Base-by-base conservation (phyloP, 2,113 vertebrate species). In the Xiphophorus couchianus region DNA sequence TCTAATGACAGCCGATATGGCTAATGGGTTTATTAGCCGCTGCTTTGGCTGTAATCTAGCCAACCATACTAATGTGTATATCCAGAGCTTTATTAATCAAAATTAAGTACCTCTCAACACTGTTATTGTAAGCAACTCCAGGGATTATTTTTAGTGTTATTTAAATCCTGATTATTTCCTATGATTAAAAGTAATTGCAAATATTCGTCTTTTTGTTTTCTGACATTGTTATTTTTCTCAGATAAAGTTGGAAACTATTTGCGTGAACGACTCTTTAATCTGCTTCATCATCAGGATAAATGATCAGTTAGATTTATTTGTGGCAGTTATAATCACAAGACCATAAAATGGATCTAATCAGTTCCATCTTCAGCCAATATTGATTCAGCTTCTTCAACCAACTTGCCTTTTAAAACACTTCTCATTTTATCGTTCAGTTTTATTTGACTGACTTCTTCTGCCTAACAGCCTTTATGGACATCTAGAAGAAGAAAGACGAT, bases 321-420 rank as follows among this genome's bases (percentile, higher is more conserved):
- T 6, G 71, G 61, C 73, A 25, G 27, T 79, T 83, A 37, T 37
- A 37, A 37, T 11, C 10, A 12, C 35, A 37, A 11, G 35, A 37
- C 11, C 35, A 11, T 37, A 11, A 37, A 11, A 37, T 37, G 35
- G 35, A 37, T 37, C 60, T 4, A 0, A 11, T 76, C 77, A 82
- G 83, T 33, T 0, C 30, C 70, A 71, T 75, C 29, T 42, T 31
- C 39, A 62, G 35, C 74, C 14, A 13, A 62, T 10, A 66, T 8
- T 66, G 58, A 76, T 81, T 71, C 66, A 54, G 58, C 66, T 58
- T 1, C 17, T 31, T 69, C 25, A 70, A 48, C 76, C 69, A 82
- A 85, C 77, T 29, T 64, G 84, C 79, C 82, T 74, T 33, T 58
- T 54, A 64, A 86, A 88, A 73, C 74, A 58, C 71, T 87, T 17